phyloP scores from a whole-genome alignment of 2,888 invertebrate species.

The Apodemia zela region DNA sequence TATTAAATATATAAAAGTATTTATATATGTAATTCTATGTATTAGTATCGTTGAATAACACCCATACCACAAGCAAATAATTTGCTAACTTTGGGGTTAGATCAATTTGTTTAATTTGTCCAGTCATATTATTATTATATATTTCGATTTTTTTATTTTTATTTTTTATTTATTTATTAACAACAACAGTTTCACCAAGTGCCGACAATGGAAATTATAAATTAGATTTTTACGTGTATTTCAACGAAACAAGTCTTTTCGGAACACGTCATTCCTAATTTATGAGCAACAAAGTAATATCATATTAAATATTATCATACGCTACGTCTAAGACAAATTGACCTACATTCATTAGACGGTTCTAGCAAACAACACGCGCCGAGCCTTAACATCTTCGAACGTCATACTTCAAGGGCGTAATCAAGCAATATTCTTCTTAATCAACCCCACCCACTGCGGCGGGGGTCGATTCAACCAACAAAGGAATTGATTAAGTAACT shows the following conservation, averaged over 20 bases:
- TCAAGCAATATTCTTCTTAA: conserved; percentile 80
- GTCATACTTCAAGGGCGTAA: conserved; percentile 72
- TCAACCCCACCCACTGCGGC: conserved; percentile 74
- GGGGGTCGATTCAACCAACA: conserved; percentile 77
- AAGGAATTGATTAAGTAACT: conserved; percentile 81
- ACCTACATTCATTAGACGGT: conserved; percentile 31
- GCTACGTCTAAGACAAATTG: conserved; percentile 13
- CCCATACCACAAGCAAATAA: too few relatives aligned
- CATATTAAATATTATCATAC: conserved; percentile 11
- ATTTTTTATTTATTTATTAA: too few relatives aligned
- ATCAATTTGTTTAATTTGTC: too few relatives aligned
- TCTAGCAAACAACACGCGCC: conserved; percentile 35
- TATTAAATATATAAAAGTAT: too few relatives aligned
- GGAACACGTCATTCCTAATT: conserved; percentile 31
- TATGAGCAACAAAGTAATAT: background rate
- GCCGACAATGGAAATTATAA: too few relatives aligned
- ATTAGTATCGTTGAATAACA: too few relatives aligned
- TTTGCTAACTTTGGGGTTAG: too few relatives aligned
- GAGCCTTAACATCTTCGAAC: conserved; percentile 45
- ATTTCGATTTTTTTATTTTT: too few relatives aligned
- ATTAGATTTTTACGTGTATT: too few relatives aligned
- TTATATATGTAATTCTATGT: too few relatives aligned
- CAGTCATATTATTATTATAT: too few relatives aligned
- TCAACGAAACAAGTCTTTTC: background rate
- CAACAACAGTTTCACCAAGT: too few relatives aligned